Conservation (phyloP, 2,113 vertebrate genomes). For the Scartelaos histophorus region DNA sequence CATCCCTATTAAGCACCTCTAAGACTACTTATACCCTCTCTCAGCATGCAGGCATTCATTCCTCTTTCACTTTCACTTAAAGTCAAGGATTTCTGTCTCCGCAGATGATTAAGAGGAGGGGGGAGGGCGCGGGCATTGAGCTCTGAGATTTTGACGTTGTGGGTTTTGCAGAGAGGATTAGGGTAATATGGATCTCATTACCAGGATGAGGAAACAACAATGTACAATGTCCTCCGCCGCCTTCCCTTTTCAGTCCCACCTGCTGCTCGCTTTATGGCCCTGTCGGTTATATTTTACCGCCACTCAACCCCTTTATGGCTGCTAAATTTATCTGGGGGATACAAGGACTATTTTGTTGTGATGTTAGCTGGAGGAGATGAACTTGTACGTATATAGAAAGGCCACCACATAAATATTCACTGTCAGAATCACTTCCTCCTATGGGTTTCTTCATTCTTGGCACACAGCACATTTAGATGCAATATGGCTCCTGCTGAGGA, state of each 20-base stretch:
- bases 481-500: constrained; percentile 34
- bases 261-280: constrained; percentile 35
- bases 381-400: constrained; percentile 13
- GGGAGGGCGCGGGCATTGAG: not conserved
- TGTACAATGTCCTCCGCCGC: constrained; percentile 15
- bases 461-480: constrained; percentile 37
- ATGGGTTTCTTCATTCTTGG: constrained; percentile 29
- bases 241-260: constrained; percentile 26
- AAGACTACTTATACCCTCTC: not conserved
- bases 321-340: constrained; percentile 23
- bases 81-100: constrained; percentile 19
- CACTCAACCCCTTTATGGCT: constrained; percentile 21
- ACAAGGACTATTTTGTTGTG: constrained; percentile 11
- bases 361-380: constrained; percentile 16
- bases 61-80: constrained; percentile 8
- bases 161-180: constrained; percentile 17
- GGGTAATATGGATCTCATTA: constrained; percentile 9
- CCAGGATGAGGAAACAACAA: constrained; percentile 37
- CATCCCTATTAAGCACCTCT: not conserved
- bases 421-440: constrained; percentile 23
- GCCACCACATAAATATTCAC: not conserved
- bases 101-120: constrained; percentile 25
- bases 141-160: constrained; percentile 16
- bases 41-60: constrained; percentile 7
- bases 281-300: constrained; percentile 24